Evolutionary conservation across 2,888 invertebrate species (phyloP).

Genomic region (Melinopterus prodromus): DNA sequence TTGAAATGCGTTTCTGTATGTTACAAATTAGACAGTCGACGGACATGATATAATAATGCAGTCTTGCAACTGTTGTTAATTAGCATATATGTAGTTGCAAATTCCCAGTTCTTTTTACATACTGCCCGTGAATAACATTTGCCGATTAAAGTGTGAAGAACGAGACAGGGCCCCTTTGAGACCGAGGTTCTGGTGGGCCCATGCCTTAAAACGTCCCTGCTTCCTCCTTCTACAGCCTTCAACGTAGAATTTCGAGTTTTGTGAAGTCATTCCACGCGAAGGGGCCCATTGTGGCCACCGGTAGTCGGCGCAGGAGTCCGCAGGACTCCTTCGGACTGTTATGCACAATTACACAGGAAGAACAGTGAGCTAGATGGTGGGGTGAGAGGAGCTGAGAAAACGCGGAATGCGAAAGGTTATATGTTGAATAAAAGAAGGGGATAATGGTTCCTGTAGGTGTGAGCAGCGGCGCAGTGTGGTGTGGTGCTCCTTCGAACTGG

Average conservation of each 20-base stretch:
- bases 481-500: constrained; percentile 47
- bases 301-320: neutral
- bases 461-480: constrained; percentile 47
- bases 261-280: constrained; percentile 56
- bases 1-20: no score
- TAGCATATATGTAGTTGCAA: no score
- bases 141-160: no score
- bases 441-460: constrained; percentile 57
- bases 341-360: constrained; percentile 57
- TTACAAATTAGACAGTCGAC: no score
- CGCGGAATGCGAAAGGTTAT: constrained; percentile 60
- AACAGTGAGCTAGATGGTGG: constrained; percentile 45
- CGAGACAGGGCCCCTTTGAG: no score
- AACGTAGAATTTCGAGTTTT: constrained; percentile 47
- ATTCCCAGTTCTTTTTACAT: no score
- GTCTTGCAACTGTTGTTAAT: no score
- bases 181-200: no score
- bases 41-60: no score
- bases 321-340: constrained; percentile 52
- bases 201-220: neutral
- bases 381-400: neutral
- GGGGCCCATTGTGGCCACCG: constrained; percentile 52
- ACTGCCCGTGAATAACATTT: no score
- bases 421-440: constrained; percentile 61
- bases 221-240: neutral